phyloP scores from a whole-genome alignment of 2,888 invertebrate species.

The Agrypnus murinus region DNA sequence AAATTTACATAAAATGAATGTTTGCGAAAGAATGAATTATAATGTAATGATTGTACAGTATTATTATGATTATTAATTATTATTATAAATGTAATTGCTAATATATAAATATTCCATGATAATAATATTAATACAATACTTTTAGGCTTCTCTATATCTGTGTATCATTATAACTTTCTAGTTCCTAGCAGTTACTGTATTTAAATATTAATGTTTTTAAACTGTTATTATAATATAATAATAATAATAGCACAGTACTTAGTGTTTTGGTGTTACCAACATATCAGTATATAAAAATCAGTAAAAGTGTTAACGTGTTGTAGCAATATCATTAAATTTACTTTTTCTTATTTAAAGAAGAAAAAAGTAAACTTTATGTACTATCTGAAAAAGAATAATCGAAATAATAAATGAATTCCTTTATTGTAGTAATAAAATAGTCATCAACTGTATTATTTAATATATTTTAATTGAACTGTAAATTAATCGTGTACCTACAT shows the following conservation, averaged over 20 bases:
- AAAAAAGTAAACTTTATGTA: neutral
- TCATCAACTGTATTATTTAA: constrained; percentile 43
- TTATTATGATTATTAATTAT: constrained; percentile 61
- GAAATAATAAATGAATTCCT: constrained; percentile 18
- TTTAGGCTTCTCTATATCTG: constrained; percentile 60
- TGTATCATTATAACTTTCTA: constrained; percentile 62
- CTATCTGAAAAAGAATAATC: constrained; percentile 22
- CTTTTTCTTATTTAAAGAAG: constrained; percentile 34
- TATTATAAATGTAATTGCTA: constrained; percentile 48
- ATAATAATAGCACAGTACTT: constrained; percentile 53
- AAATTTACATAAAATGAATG: constrained; percentile 10
- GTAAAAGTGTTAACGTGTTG: constrained; percentile 63
- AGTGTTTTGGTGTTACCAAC: constrained; percentile 68
- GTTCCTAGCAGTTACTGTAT: constrained; percentile 67
- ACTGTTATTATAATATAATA: constrained; percentile 53
- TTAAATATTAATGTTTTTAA: constrained; percentile 64
- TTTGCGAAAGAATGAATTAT: constrained; percentile 32
- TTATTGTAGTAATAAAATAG: constrained; percentile 41
- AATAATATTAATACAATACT: constrained; percentile 49
- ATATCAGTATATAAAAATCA: constrained; percentile 65
- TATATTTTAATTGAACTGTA: constrained; percentile 63
- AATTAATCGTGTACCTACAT: constrained; percentile 69
- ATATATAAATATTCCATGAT: constrained; percentile 50
- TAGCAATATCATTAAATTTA: constrained; percentile 62
- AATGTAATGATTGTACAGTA: constrained; percentile 67